Base-by-base conservation (phyloP, 2,888 invertebrate genomes). In the Glyphotaelius pellucidus region DNA sequence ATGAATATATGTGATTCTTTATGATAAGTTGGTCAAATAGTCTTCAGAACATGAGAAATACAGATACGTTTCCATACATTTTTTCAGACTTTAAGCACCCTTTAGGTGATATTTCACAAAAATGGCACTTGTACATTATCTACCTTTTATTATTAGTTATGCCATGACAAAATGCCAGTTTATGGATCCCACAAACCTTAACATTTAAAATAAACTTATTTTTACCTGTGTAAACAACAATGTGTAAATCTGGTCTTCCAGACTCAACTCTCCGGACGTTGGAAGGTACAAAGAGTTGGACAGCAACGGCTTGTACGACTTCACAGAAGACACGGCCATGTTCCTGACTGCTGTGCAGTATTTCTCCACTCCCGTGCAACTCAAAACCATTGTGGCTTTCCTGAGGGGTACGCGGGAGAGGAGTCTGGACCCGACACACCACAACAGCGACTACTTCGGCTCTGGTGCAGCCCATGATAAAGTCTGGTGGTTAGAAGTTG, bases 241-340 rank as follows among this genome's bases (percentile, higher is more conserved):
- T 42, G 12, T 5, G 7, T 38, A 38, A 38, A 38, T 38, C 38
- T 38, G 5, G 9, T 38, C 0, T 91, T 92, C 80, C 80, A 91
- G 92, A 85, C 32, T 89, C 25, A 67, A n/a, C 67, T 67, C 89
- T 38, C 90, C 91, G 1, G 91, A 93, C 52, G 42, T 38, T n/a
- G 32, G 67, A 32, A 90, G 92, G 80, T 95, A 94, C 92, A 94
- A 95, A 93, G 95, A 95, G 19, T 67, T 96, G 11, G 94, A 95
- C 94, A 94, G 94, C 25, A 94, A 95, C 80, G 95, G 95, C 0
- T 94, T 94, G 31, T 95, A 95, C 90, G 96, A 97, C 94, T 96
- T 97, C 93, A 95, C 95, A 25, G 94, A 95, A 81, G 97, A 97
- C 94, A 95, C 96, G 0, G 94, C 94, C 90, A 94, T 95, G 89